Percentiles rank a stretch among this genome's conserved stretches.
These are phyloP conservation scores for Melikaiella ostensackeni DNA, from an alignment of 2,888 invertebrate species.

Conservation along the genomic window DNA sequence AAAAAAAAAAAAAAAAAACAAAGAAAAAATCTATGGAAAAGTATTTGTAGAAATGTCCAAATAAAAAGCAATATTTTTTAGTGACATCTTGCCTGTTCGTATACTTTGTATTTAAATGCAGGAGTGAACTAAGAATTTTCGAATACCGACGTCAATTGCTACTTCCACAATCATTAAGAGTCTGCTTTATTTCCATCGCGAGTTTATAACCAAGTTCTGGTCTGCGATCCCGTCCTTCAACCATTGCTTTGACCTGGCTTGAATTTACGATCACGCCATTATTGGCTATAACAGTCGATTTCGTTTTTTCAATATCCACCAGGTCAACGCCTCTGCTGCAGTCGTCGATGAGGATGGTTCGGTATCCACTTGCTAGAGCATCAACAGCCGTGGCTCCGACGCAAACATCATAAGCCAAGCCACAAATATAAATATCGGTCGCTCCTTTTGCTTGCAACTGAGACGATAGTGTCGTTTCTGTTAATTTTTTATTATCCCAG, in stretches of 20 bases:
- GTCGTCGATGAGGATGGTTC: constrained; percentile 93
- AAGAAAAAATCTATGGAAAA: not conserved
- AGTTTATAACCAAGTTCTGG: constrained; percentile 93
- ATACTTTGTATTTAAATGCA: constrained; percentile 31
- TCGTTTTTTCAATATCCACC: constrained; percentile 90
- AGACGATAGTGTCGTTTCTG: constrained; percentile 90
- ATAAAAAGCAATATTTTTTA: not conserved
- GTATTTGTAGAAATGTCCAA: not conserved
- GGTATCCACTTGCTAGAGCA: constrained; percentile 93
- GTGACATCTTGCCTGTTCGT: not conserved
- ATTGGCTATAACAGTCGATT: constrained; percentile 85
- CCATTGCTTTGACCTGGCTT: constrained; percentile 90
- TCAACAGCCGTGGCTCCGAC: constrained; percentile 94
- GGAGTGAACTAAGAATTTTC: constrained; percentile 58
- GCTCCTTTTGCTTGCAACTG: constrained; percentile 89
- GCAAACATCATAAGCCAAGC: constrained; percentile 96
- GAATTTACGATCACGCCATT: constrained; percentile 91
- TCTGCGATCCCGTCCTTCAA: constrained; percentile 90
- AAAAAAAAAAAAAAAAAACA: not conserved
- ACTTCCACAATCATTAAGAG: constrained; percentile 38
- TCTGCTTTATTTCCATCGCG: constrained; percentile 87
- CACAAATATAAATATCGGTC: constrained; percentile 96
- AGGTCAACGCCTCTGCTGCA: constrained; percentile 93
- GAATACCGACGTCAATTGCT: not conserved
- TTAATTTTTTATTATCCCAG: constrained; percentile 97